Percentiles rank a stretch among this genome's conserved stretches.
Conservation (phyloP, 2,888 invertebrate genomes). For the Ophonus ardosiacus region DNA sequence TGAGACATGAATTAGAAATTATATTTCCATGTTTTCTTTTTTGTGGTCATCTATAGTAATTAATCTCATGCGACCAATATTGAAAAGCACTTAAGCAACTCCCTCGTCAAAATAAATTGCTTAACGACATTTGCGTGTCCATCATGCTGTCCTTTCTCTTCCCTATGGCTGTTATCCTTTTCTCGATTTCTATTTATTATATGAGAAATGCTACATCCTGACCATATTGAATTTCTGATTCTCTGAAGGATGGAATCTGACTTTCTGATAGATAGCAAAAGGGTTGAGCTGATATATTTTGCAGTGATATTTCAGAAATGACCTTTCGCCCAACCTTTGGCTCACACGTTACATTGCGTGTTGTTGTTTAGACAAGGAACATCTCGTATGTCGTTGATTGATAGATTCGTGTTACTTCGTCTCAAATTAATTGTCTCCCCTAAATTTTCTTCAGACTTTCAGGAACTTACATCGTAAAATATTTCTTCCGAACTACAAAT, state of each 20-base stretch:
- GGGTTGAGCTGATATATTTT: conserved; percentile 39
- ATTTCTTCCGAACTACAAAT: conserved; percentile 5
- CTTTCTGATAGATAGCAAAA: conserved; percentile 12
- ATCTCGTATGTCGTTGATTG: conserved; percentile 47
- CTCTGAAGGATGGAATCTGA: conserved; percentile 11
- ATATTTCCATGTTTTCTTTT: not conserved
- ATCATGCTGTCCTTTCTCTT: not conserved
- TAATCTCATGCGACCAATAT: not conserved
- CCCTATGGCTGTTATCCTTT: not conserved
- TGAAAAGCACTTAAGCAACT: not conserved
- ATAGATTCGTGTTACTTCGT: conserved; percentile 36
- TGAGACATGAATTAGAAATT: no score
- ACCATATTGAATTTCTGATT: not conserved
- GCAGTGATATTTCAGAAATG: conserved; percentile 45
- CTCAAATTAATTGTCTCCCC: conserved; percentile 42
- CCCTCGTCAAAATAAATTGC: not conserved
- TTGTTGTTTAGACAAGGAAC: conserved; percentile 25
- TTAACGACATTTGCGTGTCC: not conserved
- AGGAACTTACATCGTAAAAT: conserved; percentile 3
- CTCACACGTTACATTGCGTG: conserved; percentile 50
- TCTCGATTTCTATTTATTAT: not conserved
- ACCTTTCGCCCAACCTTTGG: conserved; percentile 35
- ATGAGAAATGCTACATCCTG: not conserved
- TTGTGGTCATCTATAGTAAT: not conserved
- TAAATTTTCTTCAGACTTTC: conserved; percentile 25